phyloP scores from a whole-genome alignment of 2,113 vertebrate genomes.

The Craseonycteris thonglongyai region DNA sequence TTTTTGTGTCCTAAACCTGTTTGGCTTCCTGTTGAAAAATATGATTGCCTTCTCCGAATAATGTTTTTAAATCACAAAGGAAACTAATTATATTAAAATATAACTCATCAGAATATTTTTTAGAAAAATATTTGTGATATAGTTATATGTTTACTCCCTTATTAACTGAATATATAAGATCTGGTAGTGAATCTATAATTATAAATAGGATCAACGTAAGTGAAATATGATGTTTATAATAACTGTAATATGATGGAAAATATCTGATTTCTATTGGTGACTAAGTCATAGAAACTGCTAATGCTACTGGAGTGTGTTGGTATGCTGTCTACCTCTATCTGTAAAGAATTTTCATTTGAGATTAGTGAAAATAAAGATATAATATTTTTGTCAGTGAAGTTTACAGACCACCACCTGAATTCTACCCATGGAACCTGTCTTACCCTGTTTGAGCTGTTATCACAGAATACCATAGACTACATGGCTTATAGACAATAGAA shows the following conservation, averaged over 20 bases:
- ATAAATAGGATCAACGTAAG: background rate
- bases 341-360: constrained; percentile 4
- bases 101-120: background rate
- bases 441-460: background rate
- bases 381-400: background rate
- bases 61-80: constrained; percentile 1
- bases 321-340: background rate
- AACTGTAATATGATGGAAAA: background rate
- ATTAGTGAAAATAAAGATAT: background rate
- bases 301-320: background rate
- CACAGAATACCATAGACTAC: background rate
- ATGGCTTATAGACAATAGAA: background rate
- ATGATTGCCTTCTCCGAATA: background rate
- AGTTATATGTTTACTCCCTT: background rate
- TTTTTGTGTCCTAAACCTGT: background rate
- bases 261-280: background rate
- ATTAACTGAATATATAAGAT: background rate
- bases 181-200: background rate
- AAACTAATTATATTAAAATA: background rate
- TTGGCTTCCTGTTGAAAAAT: background rate
- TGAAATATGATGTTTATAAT: background rate
- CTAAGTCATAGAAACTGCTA: background rate
- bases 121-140: background rate
- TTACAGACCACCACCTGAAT: background rate
- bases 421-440: background rate